Base-by-base conservation (phyloP, 1,140 invertebrate species). In the Saccostrea echinata region DNA sequence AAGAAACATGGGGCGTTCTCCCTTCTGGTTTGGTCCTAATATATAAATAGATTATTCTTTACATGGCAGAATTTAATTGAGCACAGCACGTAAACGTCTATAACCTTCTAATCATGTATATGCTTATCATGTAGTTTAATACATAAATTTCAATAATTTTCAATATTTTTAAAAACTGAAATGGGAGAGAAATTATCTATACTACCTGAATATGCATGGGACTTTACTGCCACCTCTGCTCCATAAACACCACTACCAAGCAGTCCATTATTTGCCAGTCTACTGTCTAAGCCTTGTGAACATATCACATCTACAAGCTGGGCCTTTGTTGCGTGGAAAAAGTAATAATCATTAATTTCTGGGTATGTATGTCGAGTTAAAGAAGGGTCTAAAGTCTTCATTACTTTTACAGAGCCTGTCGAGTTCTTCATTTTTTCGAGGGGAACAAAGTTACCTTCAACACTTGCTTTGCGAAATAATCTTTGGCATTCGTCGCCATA, bases 271-370 rank as follows among this genome's bases (percentile, higher is more conserved):
- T n/a, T 64, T 0, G 90, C 88, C 84, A 92, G 61, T 86, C 90
- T 84, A 24, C 61, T 27, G 71, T 91, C 91, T n/a, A 91, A 82
- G n/a, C 91, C 91, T 68, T 89, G 87, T 18, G 81, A 87, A 52
- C 87, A 24, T 12, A 92, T 86, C 0, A 84, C 86, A n/a, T 92
- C 85, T 13, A 90, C 87, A 13, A 16, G 35, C 0, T 90, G 86
- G 8, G 64, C 33, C 81, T 91, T 92, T 16, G 91, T 92, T 3
- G 91, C 91, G 85, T 92, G 91, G 71, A 92, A 91, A 24, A 90
- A 86, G 53, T 89, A 91, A 71, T 84, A 88, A 71, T 92, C 91
- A 76, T 91, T 92, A 8, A 92, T 84, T 85, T 91, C 91, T 43
- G 33, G 57, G 43, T 88, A 84, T 1, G 89, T 53, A 18, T 76